Percentiles rank a stretch among this genome's conserved stretches.
Evolutionary conservation across 2,113 vertebrate genomes (phyloP).

Genomic region (Ascaphus truei): DNA sequence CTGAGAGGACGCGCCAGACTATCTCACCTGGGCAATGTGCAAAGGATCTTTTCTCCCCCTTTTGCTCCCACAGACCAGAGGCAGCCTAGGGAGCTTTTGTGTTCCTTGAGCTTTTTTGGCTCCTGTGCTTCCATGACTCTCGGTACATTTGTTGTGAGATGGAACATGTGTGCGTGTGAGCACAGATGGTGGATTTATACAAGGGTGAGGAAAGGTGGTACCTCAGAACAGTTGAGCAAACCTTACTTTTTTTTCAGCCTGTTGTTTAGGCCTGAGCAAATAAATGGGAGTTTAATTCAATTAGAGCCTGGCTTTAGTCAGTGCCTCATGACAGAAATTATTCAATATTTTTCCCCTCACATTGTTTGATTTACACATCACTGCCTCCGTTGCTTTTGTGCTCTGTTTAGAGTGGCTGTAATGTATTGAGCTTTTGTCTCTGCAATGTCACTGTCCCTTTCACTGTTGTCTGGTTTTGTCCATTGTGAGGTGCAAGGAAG

Average conservation of each 20-base stretch:
- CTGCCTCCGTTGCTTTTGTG: slow-evolving; percentile 91
- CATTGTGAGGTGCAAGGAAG: slow-evolving; percentile 69
- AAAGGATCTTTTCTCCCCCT: slow-evolving; percentile 61
- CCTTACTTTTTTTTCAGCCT: slow-evolving; percentile 72
- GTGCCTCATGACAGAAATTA: slow-evolving; percentile 87
- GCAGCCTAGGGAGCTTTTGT: slow-evolving; percentile 89
- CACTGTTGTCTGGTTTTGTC: slow-evolving; percentile 80
- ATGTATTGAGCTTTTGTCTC: slow-evolving; percentile 91
- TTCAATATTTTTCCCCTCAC: slow-evolving; percentile 81
- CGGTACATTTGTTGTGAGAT: slow-evolving; percentile 86
- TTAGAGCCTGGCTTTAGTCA: slow-evolving; percentile 88
- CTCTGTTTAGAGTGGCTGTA: slow-evolving; percentile 76
- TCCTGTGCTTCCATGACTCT: slow-evolving; percentile 78
- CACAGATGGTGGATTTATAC: slow-evolving; percentile 97
- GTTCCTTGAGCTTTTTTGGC: slow-evolving; percentile 86
- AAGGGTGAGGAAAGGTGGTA: slow-evolving; percentile 89
- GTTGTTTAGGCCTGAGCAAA: slow-evolving; percentile 87
- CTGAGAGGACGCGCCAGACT: slow-evolving; percentile 76
- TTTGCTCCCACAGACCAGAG: slow-evolving; percentile 45
- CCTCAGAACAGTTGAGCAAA: slow-evolving; percentile 85
- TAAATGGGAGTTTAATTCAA: slow-evolving; percentile 99
- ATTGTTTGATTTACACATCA: slow-evolving; percentile 95
- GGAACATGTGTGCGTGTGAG: slow-evolving; percentile 89
- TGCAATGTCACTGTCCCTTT: slow-evolving; percentile 86
- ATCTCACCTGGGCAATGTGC: slow-evolving; percentile 86